Base-by-base conservation (phyloP, 2,797 vertebrate genomes). In the Gephyroberyx darwinii region DNA sequence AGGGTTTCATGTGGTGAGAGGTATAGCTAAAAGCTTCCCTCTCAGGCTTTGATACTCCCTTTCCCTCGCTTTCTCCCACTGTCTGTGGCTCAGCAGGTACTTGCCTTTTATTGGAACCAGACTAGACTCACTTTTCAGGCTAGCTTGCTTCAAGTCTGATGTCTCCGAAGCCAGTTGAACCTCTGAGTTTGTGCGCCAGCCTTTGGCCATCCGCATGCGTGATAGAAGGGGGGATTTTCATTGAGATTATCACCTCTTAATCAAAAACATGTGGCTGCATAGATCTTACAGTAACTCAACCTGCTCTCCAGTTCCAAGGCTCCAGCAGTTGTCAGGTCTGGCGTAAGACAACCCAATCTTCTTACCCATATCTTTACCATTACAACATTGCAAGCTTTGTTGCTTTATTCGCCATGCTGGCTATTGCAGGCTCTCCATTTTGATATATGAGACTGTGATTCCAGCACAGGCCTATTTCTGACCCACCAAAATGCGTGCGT, bases 211-310 rank as follows among this genome's bases (percentile, higher is more conserved):
- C 87, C 75, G 60, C 81, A 78, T 85, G 88, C 74, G 76, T 26
- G 70, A 90, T 87, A 90, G 78, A 68, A 78, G 87, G 80, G 63
- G 72, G 84, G 83, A 71, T 90, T 90, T 88, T 86, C 81, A 83
- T 86, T 83, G 85, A 84, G 91, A 94, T 95, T 93, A 94, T 84
- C 48, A 69, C 88, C 86, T 94, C 90, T 89, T 95, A 95, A 95
- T 95, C 93, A 92, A 85, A 90, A 92, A 84, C 92, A 93, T 94
- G 90, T 94, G 94, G 78, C 63, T 74, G 70, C 65, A 59, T 58
- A 64, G 77, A 81, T 88, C 77, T 76, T 81, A 79, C 67, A 74
- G 89, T 86, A 90, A 90, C 84, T 83, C 83, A 87, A 89, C 83
- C 79, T 86, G 79, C 75, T 76, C 73, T 48, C 59, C 35, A 67